Conservation (phyloP, 2,888 invertebrate genomes). For the Acanthococcus lagerstroemiae region DNA sequence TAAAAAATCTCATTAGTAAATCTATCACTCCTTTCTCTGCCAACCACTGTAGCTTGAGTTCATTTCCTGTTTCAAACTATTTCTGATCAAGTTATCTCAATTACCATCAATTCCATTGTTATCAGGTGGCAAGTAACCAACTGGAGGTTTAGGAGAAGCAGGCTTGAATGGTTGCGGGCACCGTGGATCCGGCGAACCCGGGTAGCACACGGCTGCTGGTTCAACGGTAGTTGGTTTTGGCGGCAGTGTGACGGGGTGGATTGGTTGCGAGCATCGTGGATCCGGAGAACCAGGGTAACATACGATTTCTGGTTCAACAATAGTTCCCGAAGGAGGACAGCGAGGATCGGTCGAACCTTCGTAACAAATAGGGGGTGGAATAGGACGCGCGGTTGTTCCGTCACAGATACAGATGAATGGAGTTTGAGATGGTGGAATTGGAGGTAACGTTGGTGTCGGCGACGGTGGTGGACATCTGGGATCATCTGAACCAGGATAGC, state of each 20-base stretch:
- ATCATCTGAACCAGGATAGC: conserved; percentile 42
- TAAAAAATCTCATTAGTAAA: no score
- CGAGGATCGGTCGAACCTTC: conserved; percentile 41
- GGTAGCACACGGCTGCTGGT: conserved; percentile 39
- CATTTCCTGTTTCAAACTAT: no score
- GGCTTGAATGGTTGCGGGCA: conserved; percentile 36
- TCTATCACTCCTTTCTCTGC: no score
- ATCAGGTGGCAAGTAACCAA: conserved; percentile 35
- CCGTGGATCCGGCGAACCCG: conserved; percentile 37
- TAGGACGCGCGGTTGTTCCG: conserved; percentile 32
- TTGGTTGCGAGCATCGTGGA: conserved; percentile 34
- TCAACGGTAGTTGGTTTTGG: conserved; percentile 28
- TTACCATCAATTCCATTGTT: conserved; percentile 10
- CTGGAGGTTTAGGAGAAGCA: conserved; percentile 32
- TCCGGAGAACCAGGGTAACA: conserved; percentile 41
- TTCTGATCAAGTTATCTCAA: no score
- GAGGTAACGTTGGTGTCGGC: conserved; percentile 39
- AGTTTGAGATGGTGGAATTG: conserved; percentile 38
- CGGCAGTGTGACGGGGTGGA: not conserved
- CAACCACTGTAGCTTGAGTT: no score
- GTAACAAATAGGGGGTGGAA: conserved; percentile 38
- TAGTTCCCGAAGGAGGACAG: conserved; percentile 38
- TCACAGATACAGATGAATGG: conserved; percentile 29
- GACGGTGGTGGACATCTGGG: conserved; percentile 35
- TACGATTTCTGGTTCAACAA: not conserved